Percentiles rank a stretch among this genome's conserved stretches.
Conservation (phyloP, 2,888 invertebrate species). For the Biston betularia region DNA sequence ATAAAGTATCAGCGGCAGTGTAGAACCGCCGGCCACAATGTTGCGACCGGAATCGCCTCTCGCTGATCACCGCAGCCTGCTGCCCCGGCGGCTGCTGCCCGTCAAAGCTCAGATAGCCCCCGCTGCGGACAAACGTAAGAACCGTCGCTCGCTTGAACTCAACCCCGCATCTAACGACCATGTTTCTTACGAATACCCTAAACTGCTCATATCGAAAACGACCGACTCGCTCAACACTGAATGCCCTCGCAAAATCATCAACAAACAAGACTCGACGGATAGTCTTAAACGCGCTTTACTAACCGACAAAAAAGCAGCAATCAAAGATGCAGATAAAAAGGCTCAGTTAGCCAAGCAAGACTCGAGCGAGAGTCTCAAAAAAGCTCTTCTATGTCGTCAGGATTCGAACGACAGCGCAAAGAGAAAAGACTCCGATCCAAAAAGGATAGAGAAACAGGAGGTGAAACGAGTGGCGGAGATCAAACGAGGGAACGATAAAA, state of each 20-base stretch:
- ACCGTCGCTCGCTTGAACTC: constrained; percentile 81
- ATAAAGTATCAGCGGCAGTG: constrained; percentile 67
- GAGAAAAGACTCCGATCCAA: constrained; percentile 70
- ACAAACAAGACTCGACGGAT: constrained; percentile 80
- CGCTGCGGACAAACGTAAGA: constrained; percentile 74
- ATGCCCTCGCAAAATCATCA: constrained; percentile 76
- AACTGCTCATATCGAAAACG: constrained; percentile 81
- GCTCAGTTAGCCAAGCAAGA: constrained; percentile 71
- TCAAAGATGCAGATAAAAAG: constrained; percentile 72
- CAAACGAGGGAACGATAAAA: constrained; percentile 76
- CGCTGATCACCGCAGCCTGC: constrained; percentile 83
- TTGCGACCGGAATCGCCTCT: constrained; percentile 84
- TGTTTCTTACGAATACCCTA: constrained; percentile 77
- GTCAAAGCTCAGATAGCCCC: constrained; percentile 81
- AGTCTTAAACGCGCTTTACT: constrained; percentile 76
- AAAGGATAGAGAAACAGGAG: constrained; percentile 64
- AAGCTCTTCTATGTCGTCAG: constrained; percentile 73
- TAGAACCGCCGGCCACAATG: constrained; percentile 75
- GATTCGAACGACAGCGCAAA: constrained; percentile 80
- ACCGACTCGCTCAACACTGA: constrained; percentile 81
- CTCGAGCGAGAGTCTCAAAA: constrained; percentile 78
- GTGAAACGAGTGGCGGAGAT: constrained; percentile 66
- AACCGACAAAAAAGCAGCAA: constrained; percentile 69
- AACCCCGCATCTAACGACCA: constrained; percentile 74
- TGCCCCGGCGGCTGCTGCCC: constrained; percentile 78